Evolutionary conservation across 2,888 invertebrate genomes (phyloP).

Genomic region (Drosophila prostipennis): DNA sequence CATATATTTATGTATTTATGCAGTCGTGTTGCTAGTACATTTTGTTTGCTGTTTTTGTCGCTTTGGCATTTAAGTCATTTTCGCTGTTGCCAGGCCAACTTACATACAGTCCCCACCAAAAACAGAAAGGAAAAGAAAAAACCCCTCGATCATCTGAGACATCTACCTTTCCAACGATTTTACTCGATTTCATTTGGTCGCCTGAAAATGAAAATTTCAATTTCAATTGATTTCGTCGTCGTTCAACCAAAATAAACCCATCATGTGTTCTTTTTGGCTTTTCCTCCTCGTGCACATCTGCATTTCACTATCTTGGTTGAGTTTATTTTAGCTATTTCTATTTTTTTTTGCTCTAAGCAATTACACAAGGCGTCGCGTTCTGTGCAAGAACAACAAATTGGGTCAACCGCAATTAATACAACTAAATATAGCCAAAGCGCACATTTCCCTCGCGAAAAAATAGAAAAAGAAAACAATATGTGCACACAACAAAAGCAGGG

Average conservation of each 20-base stretch:
- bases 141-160: conserved; percentile 5
- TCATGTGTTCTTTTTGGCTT: conserved; percentile 24
- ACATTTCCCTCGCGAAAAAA: conserved; percentile 43
- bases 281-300: conserved; percentile 19
- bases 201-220: conserved; percentile 39
- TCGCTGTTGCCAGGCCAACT: conserved; percentile 50
- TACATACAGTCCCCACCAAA: conserved; percentile 1
- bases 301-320: conserved; percentile 14
- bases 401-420: conserved; percentile 73
- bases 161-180: conserved; percentile 27
- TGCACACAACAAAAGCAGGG: too few species aligned
- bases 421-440: conserved; percentile 70
- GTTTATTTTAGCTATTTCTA: conserved; percentile 18
- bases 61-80: conserved; percentile 27
- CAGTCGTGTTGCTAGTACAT: conserved; percentile 26
- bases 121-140: background rate
- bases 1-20: conserved; percentile 9
- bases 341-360: conserved; percentile 51
- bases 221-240: conserved; percentile 73
- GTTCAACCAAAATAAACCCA: conserved; percentile 61
- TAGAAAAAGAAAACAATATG: conserved; percentile 12
- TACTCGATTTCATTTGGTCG: conserved; percentile 10
- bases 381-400: conserved; percentile 63
- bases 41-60: conserved; percentile 26
- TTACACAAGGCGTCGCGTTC: conserved; percentile 42